Base-by-base conservation (phyloP, 2,888 invertebrate genomes). In the Aporophyla nigra region DNA sequence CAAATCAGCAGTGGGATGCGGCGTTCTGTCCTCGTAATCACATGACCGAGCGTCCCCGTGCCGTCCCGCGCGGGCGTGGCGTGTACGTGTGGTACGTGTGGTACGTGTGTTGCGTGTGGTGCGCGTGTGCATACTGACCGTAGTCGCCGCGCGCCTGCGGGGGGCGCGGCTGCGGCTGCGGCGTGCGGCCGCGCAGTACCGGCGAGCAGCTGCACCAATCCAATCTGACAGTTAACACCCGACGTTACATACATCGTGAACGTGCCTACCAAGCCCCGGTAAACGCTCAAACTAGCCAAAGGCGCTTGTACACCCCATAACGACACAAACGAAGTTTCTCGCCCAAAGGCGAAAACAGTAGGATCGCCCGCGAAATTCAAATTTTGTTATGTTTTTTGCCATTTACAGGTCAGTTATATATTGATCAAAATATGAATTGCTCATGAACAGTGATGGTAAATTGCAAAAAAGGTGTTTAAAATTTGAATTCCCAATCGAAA, bases 71-170 rank as follows among this genome's bases (percentile, higher is more conserved):
- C 27, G 46, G 3, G 80, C 49, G 80, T 63, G 72, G 56, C 43
- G 71, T 65, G 69, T 76, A 76, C 54, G 79, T 56, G 75, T 74
- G 73, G 71, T 71, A 75, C 19, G 76, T 71, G 72, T 33, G 33
- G 68, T 75, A 74, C 54, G 79, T 56, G 75, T 74, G 73, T 70
- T 71, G 76, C 19, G 71, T 76, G 80, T 83, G 70, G 76, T 71
- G 72, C 33, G 71, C 65, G 78, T 51, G 63, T 75, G 78, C 69
- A 82, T 80, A 98, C 98, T 98, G 97, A 99, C 99, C 99, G 97
- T 99, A 99, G 95, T 99, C 99, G 89, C 98, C 98, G 91, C 98
- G 97, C 87, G 98, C 98, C 97, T 98, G 97, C 85, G 96, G 96
- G 88, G 96, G 95, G 83, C 96, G 95, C 90, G 93, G 93, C 93